Conservation (phyloP, 2,113 vertebrate species). For the Vulpes vulpes region DNA sequence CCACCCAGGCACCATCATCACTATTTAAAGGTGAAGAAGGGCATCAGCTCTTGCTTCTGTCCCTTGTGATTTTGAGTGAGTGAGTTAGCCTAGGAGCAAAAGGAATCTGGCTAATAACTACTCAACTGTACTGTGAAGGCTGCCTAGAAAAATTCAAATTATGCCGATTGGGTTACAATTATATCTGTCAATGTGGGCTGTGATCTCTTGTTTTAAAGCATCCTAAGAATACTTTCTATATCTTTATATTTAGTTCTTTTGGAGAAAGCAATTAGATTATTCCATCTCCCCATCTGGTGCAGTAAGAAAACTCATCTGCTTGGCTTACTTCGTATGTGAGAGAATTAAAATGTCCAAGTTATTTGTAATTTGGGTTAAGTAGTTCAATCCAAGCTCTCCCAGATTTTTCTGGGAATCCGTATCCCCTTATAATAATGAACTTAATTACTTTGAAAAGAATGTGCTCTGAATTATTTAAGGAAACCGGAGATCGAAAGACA, state of each 20-base stretch:
- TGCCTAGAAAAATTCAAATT: slow-evolving; percentile 57
- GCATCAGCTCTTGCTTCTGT: not conserved
- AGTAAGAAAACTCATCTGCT: slow-evolving; percentile 63
- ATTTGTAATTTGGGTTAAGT: slow-evolving; percentile 65
- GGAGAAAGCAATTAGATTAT: slow-evolving; percentile 70
- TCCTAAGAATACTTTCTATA: slow-evolving; percentile 70
- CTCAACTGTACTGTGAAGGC: slow-evolving; percentile 31
- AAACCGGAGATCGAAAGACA: not conserved
- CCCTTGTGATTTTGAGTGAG: slow-evolving; percentile 9
- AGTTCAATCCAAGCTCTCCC: slow-evolving; percentile 47
- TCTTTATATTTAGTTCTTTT: slow-evolving; percentile 76
- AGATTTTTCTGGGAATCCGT: slow-evolving; percentile 65
- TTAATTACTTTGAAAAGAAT: slow-evolving; percentile 62
- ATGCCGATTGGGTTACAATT: slow-evolving; percentile 73
- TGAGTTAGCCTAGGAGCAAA: slow-evolving; percentile 43
- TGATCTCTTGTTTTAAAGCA: slow-evolving; percentile 75
- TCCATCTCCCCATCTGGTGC: slow-evolving; percentile 65
- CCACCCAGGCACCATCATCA: not conserved
- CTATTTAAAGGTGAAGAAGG: not conserved
- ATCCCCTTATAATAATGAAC: slow-evolving; percentile 34
- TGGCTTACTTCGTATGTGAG: slow-evolving; percentile 60
- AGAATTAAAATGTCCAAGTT: slow-evolving; percentile 66
- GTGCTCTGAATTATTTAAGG: slow-evolving; percentile 60
- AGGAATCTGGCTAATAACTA: slow-evolving; percentile 16
- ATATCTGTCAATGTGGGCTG: slow-evolving; percentile 67